Conservation (phyloP, 2,797 vertebrate species). For the Hafferia zeledoni region DNA sequence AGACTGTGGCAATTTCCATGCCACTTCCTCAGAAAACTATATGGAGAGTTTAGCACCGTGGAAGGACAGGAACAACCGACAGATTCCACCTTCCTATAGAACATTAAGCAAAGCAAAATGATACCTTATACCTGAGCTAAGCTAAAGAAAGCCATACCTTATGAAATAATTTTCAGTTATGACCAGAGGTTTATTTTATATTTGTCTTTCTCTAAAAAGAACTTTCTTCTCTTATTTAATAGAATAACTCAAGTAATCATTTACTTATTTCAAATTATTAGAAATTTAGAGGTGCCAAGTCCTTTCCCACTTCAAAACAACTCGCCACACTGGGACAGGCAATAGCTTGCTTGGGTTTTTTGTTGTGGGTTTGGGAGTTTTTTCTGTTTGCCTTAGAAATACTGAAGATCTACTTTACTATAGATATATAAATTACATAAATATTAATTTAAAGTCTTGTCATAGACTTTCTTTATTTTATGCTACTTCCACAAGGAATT, state of each 20-base stretch:
- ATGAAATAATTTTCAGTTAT: not conserved
- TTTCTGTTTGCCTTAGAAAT: not conserved
- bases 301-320: not conserved
- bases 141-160: not conserved
- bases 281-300: not conserved
- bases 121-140: not conserved
- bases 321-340: not conserved
- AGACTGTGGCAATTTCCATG: not conserved
- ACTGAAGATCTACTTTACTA: not conserved
- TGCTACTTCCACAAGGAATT: not conserved
- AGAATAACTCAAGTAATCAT: not conserved
- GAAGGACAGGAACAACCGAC: not conserved
- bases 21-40: not conserved
- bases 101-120: not conserved
- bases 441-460: not conserved
- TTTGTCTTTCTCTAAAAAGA: not conserved
- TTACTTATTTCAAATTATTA: not conserved
- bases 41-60: not conserved
- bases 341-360: not conserved
- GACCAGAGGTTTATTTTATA: not conserved
- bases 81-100: not conserved
- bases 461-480: not conserved
- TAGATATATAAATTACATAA: not conserved
- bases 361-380: rapidly evolving
- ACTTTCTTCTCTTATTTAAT: not conserved